A percentile compares a stretch with the other conserved stretches of the same genome.
These are phyloP conservation scores for Bibio marci DNA, from an alignment of 2,888 invertebrate species.

Conservation along the genomic window DNA sequence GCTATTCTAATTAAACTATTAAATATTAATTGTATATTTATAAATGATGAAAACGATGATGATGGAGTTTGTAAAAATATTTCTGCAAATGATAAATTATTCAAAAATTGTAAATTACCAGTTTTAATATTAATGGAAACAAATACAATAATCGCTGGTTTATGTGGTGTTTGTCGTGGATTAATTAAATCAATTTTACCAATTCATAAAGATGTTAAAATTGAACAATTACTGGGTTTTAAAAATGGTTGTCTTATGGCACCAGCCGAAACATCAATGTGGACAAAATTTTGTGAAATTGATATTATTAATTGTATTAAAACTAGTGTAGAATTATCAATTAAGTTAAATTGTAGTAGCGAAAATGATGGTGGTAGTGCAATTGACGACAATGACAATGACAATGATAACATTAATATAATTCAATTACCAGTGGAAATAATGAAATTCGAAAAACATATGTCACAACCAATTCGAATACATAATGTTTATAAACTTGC, in stretches of 20 bases:
- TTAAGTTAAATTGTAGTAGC: neutral
- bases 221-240: conserved; percentile 47
- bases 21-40: conserved; percentile 24
- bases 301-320: conserved; percentile 49
- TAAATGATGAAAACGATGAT: conserved; percentile 13
- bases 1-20: conserved; percentile 9
- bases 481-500: conserved; percentile 72
- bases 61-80: neutral
- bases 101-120: conserved; percentile 38
- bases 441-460: conserved; percentile 65
- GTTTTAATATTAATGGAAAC: conserved; percentile 36
- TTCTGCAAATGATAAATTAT: neutral
- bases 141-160: conserved; percentile 50
- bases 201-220: conserved; percentile 6
- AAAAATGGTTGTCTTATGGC: conserved; percentile 63
- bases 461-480: conserved; percentile 64
- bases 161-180: conserved; percentile 54
- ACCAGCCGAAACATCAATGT: conserved; percentile 68
- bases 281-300: conserved; percentile 87
- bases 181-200: conserved; percentile 30
- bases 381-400: conserved; percentile 2
- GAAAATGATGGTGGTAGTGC: too few relatives aligned
- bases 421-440: conserved; percentile 47
- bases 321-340: conserved; percentile 21
- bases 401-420: conserved; percentile 6